Evolutionary conservation across 1,140 invertebrate genomes (phyloP).

Genomic region (Cotesia glomerata): DNA sequence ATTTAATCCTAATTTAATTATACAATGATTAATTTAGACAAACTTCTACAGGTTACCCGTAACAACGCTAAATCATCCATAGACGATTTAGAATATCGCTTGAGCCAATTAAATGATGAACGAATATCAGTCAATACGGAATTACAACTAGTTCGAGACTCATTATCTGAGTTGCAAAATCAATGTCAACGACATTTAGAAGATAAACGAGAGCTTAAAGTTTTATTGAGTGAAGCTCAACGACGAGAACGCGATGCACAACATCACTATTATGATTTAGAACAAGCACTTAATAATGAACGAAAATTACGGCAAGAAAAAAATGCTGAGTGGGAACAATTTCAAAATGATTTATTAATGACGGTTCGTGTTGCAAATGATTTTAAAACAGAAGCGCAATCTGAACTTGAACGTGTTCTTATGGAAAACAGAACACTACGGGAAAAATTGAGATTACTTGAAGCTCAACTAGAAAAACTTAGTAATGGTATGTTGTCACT

Average conservation of each 20-base stretch:
- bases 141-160: conserved; percentile 75
- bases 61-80: conserved; percentile 84
- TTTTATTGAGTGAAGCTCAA: conserved; percentile 72
- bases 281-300: conserved; percentile 68
- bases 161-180: conserved; percentile 74
- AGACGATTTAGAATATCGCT: conserved; percentile 79
- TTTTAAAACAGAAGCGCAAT: conserved; percentile 87
- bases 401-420: conserved; percentile 80
- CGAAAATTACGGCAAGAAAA: conserved; percentile 67
- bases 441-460: conserved; percentile 77
- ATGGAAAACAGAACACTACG: conserved; percentile 83
- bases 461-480: conserved; percentile 80
- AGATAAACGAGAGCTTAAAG: conserved; percentile 76
- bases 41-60: conserved; percentile 66
- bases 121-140: conserved; percentile 73
- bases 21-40: neutral
- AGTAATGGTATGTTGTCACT: conserved; percentile 66
- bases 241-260: conserved; percentile 70
- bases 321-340: conserved; percentile 90
- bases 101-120: conserved; percentile 76
- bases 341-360: conserved; percentile 89
- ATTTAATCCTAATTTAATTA: neutral
- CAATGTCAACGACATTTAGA: conserved; percentile 78
- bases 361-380: conserved; percentile 94
- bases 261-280: conserved; percentile 63